Evolutionary conservation across 2,113 vertebrate species (phyloP).

Genomic region (Heloderma charlesbogerti): DNA sequence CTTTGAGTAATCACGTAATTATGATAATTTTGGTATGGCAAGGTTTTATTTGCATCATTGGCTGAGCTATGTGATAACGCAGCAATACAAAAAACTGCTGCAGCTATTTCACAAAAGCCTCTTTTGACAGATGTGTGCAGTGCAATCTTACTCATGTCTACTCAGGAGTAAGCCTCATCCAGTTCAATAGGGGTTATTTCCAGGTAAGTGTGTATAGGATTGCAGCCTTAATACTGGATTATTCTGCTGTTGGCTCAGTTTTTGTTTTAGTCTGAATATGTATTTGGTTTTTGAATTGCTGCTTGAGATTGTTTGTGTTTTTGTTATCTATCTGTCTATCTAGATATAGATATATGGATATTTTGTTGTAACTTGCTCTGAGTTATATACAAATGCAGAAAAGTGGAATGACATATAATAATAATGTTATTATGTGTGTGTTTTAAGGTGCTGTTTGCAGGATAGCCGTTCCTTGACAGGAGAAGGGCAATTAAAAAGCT

Average conservation of each 20-base stretch:
- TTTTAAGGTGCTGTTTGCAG: slow-evolving; percentile 53
- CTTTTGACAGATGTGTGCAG: not conserved
- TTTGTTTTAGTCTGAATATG: not conserved
- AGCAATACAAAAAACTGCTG: slow-evolving; percentile 68
- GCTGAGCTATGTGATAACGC: slow-evolving; percentile 55
- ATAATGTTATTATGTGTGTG: slow-evolving; percentile 65
- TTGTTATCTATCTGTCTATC: too few relatives aligned
- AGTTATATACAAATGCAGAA: not conserved
- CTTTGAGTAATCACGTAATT: slow-evolving; percentile 67
- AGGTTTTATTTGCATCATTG: slow-evolving; percentile 64
- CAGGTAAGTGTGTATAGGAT: not conserved
- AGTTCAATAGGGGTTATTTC: not conserved
- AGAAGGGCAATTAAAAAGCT: not conserved
- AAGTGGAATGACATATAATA: not conserved
- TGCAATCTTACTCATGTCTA: not conserved
- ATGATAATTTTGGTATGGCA: slow-evolving; percentile 62
- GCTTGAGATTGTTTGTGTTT: not conserved
- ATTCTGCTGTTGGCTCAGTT: not conserved
- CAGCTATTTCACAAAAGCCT: slow-evolving; percentile 38
- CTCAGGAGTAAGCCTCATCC: not conserved
- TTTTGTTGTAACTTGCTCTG: not conserved
- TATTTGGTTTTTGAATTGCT: not conserved
- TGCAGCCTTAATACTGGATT: not conserved
- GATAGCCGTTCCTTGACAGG: slow-evolving; percentile 42
- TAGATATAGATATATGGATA: not conserved